Evolutionary conservation across 2,113 vertebrate species (phyloP).

Genomic region (Cavia porcellus): DNA sequence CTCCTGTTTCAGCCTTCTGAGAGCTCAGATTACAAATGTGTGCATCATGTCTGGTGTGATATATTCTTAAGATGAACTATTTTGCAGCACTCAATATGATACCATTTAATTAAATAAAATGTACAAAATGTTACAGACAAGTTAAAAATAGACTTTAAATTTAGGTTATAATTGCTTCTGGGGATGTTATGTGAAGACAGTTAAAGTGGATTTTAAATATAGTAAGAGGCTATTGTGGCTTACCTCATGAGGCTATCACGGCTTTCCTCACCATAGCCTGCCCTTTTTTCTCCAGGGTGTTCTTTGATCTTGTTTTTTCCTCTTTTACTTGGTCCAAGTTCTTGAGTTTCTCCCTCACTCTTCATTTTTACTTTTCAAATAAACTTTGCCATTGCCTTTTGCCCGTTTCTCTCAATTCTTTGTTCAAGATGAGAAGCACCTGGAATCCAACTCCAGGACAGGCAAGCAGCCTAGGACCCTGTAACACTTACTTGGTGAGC

Average conservation of each 20-base stretch:
- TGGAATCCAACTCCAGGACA: neutral
- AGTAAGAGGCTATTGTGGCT: neutral
- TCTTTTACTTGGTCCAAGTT: neutral
- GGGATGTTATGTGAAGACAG: neutral
- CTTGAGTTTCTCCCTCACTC: neutral
- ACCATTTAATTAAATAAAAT: constrained; percentile 32
- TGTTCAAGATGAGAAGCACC: neutral
- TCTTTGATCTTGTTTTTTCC: neutral
- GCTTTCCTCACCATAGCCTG: neutral
- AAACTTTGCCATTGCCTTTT: neutral
- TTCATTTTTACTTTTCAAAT: neutral
- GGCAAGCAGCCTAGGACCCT: neutral
- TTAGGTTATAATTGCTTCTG: neutral
- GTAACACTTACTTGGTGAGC: neutral
- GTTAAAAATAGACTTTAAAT: constrained; percentile 43
- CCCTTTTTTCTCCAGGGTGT: neutral
- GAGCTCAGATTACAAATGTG: neutral
- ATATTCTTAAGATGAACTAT: neutral
- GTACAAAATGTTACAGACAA: constrained; percentile 18
- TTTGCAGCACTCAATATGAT: neutral
- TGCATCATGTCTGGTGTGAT: neutral
- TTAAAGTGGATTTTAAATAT: constrained; percentile 43
- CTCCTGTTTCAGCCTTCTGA: neutral
- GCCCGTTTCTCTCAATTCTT: neutral
- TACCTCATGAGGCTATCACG: neutral